phyloP scores from a whole-genome alignment of 2,797 vertebrate genomes.

The Cyprinella venusta region DNA sequence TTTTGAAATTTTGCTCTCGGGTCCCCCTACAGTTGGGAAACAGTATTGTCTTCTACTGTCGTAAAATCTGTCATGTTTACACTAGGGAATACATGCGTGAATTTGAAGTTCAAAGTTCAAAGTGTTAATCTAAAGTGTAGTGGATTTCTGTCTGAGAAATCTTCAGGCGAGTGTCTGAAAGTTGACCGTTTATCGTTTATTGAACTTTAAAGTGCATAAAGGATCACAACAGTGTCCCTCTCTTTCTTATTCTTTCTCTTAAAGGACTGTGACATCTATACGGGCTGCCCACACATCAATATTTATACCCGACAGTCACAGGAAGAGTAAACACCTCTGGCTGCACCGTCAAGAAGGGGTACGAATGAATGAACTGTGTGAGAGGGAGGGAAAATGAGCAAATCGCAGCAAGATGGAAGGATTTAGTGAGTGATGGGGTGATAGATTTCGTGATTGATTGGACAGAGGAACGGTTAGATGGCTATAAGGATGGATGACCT shows the following conservation, averaged over 20 bases:
- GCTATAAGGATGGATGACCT: conserved; percentile 36
- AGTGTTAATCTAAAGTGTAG: neutral
- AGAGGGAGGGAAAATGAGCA: conserved; percentile 40
- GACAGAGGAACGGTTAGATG: conserved; percentile 12
- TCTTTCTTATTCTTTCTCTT: neutral
- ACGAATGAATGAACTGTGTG: conserved; percentile 13
- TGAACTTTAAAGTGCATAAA: conserved; percentile 35
- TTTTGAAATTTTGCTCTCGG: no score
- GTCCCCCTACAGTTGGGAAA: no score
- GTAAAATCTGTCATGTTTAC: no score
- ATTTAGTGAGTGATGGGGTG: conserved; percentile 47
- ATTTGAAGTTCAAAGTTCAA: neutral
- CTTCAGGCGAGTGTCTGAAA: conserved; percentile 11
- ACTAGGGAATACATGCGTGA: no score
- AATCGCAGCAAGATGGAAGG: conserved; percentile 45
- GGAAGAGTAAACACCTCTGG: conserved; percentile 44
- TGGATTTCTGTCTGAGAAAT: conserved; percentile 28
- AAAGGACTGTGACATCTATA: conserved; percentile 39
- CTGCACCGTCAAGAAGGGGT: conserved; percentile 13
- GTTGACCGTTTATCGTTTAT: conserved; percentile 4
- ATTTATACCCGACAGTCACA: conserved; percentile 50
- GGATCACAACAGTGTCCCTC: conserved; percentile 14
- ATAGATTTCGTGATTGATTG: conserved; percentile 45
- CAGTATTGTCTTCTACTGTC: no score
- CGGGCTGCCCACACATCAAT: conserved; percentile 46